Evolutionary conservation across 2,888 invertebrate genomes (phyloP), one percentile per base, ranked within the genome.

Genomic region (Penaeus monodon): DNA sequence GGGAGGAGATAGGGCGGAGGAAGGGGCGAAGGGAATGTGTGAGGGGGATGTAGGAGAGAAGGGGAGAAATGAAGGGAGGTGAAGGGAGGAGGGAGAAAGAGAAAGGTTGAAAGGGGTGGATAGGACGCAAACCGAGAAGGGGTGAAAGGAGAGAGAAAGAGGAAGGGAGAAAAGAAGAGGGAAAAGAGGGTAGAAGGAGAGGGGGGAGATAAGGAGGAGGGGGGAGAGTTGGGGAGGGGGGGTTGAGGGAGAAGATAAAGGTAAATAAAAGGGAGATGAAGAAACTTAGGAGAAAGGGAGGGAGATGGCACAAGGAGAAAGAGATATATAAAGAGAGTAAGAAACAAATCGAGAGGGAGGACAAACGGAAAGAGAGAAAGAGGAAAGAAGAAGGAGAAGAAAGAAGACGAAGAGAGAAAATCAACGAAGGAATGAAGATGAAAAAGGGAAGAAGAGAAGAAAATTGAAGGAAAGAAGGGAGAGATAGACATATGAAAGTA

Each of bases 301-400:
- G 70, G 33, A 70, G 4, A 17, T 70, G 33, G 33, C 27, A 17
- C 70, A 27, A n/a, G 27, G 33, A n/a, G 76, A 76, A 49, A 38
- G 76, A 76, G 76, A 76, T n/a, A 76, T 38, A 76, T 33, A 76
- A 38, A 76, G 76, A 44, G 44, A 76, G 76, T 49, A 57, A 76
- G 76, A 76, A 57, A 76, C 49, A 76, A 57, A 49, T n/a, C n/a
- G 49, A 49, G 76, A 76, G 44, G 76, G 44, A 44, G 44, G 76
- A 76, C 27, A 76, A 44, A 76, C 44, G 57, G 76, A 76, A 57
- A 76, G 76, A 76, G 76, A 44, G 76, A 76, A 38, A 2, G 6
- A 38, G 38, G 6, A 6, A 76, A 57, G 57, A 57, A 76, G 44
- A 33, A 49, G 33, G 74, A 74, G 74, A 74, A 33, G 44, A 74